Evolutionary conservation across 2,797 vertebrate genomes (phyloP).

Genomic region (Rhynchotus rufescens): DNA sequence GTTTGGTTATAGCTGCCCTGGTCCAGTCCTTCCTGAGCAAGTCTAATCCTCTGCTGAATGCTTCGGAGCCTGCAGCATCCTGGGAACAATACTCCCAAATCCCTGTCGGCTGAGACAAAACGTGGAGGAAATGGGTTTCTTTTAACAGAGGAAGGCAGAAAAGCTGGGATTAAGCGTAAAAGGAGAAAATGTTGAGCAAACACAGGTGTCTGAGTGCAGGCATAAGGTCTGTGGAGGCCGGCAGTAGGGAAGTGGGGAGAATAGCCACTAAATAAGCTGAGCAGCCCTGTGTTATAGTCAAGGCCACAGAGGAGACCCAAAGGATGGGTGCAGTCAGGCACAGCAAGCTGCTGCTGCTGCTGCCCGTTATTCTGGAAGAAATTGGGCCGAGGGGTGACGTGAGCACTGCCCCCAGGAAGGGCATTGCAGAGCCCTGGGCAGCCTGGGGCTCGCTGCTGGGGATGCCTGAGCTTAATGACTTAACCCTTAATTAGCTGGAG

Average conservation of each 20-base stretch:
- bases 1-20: background rate
- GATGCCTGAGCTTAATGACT: background rate
- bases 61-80: background rate
- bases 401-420: background rate
- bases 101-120: background rate
- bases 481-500: background rate
- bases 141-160: conserved; percentile 4
- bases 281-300: background rate
- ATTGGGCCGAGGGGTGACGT: background rate
- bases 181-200: background rate
- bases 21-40: fast-evolving
- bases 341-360: background rate
- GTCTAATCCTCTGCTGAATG: background rate
- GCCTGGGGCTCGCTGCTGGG: background rate
- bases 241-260: background rate
- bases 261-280: background rate
- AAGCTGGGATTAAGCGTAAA: background rate
- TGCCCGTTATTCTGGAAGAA: background rate
- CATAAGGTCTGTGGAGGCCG: background rate
- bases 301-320: background rate
- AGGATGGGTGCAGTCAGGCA: background rate
- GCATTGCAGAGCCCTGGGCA: background rate
- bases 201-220: fast-evolving
- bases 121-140: background rate
- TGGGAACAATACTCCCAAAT: background rate